A percentile compares a stretch with the other conserved stretches of the same genome.
phyloP scores from a whole-genome alignment of 2,888 invertebrate species.

The Acanthacorydalis orientalis region DNA sequence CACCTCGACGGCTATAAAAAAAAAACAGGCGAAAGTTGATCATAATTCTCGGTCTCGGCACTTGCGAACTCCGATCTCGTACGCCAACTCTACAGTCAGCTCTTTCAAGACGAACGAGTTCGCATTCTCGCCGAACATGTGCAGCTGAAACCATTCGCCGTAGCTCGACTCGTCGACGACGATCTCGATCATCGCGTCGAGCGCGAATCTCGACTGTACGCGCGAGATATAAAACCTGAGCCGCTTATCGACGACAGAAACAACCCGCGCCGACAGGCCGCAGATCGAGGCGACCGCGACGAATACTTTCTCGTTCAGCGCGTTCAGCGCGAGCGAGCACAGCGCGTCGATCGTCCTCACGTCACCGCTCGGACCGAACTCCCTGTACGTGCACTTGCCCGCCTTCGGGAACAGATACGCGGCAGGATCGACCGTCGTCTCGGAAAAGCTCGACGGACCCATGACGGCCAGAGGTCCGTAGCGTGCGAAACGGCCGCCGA shows the following conservation, averaged over 20 bases:
- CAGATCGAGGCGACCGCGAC: slow-evolving; percentile 40
- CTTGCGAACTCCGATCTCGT: too few relatives aligned
- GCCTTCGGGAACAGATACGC: too few relatives aligned
- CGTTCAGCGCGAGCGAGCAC: slow-evolving; percentile 61
- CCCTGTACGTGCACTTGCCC: slow-evolving; percentile 42
- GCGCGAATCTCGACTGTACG: slow-evolving; percentile 39
- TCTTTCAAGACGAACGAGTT: too few relatives aligned
- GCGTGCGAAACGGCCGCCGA: slow-evolving; percentile 40
- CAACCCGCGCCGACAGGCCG: slow-evolving; percentile 46
- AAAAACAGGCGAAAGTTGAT: too few relatives aligned
- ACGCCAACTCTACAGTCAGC: too few relatives aligned
- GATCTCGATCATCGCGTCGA: slow-evolving; percentile 30
- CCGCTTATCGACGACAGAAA: slow-evolving; percentile 35
- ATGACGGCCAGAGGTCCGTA: slow-evolving; percentile 39
- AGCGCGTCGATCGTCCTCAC: slow-evolving; percentile 40
- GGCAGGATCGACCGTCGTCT: slow-evolving; percentile 41
- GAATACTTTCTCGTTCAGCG: slow-evolving; percentile 66
- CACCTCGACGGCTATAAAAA: too few relatives aligned
- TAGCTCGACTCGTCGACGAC: slow-evolving; percentile 37
- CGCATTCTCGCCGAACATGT: slow-evolving; percentile 59
- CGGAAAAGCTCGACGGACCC: too few relatives aligned
- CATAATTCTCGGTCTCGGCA: too few relatives aligned
- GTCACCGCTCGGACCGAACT: slow-evolving; percentile 41
- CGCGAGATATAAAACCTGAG: slow-evolving; percentile 42
- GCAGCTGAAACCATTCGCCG: slow-evolving; percentile 65